phyloP scores from a whole-genome alignment of 2,797 vertebrate genomes.

The Chiloscyllium punctatum region DNA sequence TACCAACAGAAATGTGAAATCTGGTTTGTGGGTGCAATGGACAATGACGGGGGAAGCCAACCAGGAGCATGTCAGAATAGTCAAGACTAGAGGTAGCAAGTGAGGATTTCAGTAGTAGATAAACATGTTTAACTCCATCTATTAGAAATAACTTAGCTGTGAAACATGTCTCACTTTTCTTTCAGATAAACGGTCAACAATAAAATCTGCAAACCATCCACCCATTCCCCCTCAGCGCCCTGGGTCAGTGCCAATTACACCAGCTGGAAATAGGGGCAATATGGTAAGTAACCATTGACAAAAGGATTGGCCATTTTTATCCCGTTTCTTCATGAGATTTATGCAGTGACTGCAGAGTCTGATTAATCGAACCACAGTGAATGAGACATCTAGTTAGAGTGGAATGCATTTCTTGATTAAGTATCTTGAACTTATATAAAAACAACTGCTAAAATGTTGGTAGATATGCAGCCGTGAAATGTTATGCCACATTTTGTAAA shows the following conservation, averaged over 20 bases:
- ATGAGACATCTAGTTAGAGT: background rate
- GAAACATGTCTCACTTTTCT: conserved; percentile 36
- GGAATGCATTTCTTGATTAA: no score
- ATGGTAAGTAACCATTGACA: conserved; percentile 48
- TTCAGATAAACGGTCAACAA: conserved; percentile 52
- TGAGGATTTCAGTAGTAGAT: background rate
- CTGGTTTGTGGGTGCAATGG: background rate
- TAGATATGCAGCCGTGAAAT: no score
- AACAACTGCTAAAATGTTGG: no score
- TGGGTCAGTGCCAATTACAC: conserved; percentile 38
- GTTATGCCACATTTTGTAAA: no score
- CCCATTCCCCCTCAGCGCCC: conserved; percentile 66
- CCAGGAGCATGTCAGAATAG: background rate
- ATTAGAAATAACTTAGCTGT: background rate
- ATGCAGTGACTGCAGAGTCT: background rate
- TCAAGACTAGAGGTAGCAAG: background rate
- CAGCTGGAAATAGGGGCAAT: conserved; percentile 44
- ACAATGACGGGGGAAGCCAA: background rate
- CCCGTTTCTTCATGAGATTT: background rate
- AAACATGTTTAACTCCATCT: background rate
- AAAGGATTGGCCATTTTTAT: background rate
- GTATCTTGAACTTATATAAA: no score
- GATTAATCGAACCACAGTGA: background rate
- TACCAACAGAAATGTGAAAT: background rate
- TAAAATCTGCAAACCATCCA: conserved; percentile 55